Base-by-base conservation (phyloP, 1,140 invertebrate genomes). In the Drosophila athabasca region DNA sequence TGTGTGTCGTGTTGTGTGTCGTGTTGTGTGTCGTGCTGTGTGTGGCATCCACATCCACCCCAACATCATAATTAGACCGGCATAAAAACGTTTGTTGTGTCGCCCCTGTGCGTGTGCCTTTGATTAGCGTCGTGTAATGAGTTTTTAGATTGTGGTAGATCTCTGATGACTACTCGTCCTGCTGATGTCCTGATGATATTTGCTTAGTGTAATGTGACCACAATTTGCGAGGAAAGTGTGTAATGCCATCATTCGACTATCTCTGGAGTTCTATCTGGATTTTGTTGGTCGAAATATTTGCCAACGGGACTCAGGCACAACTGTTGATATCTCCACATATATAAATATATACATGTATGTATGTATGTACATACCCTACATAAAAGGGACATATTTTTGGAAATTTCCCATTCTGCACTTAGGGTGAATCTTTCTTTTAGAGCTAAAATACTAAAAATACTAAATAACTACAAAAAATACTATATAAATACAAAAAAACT, bases 61-160 rank as follows among this genome's bases (percentile, higher is more conserved):
- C 31, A 53, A 62, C 69, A 74, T 75, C 71, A 62, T 75, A 75
- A 75, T 75, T 75, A 75, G 70, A 54, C 35, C 49, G 35, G 50
- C 69, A 66, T 75, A 75, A 75, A 75, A 64, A 73, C 70, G 58
- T 44, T 73, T 73, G 45, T 59, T 39, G 35, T 53, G 41, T 41
- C 52, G 39, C 52, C 44, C 60, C 45, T 45, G 29, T 72, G 70
- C 70, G 70, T 73, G 70, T 62, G 69, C 51, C 60, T 73, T 73
- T 73, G 70, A 73, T 73, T 73, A 73, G 70, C 69, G 46, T 13
- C 15, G 68, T 48, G 57, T 71, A 71, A 71, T 71, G 68, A 71
- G 68, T 71, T 71, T 71, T 53, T 19, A 61, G 67, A 61, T 71
- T 71, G 67, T 22, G 54, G 9, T 29, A 60, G 11, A 31, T 13